phyloP scores from a whole-genome alignment of 2,888 invertebrate species.

The Tanypteryx hageni region DNA sequence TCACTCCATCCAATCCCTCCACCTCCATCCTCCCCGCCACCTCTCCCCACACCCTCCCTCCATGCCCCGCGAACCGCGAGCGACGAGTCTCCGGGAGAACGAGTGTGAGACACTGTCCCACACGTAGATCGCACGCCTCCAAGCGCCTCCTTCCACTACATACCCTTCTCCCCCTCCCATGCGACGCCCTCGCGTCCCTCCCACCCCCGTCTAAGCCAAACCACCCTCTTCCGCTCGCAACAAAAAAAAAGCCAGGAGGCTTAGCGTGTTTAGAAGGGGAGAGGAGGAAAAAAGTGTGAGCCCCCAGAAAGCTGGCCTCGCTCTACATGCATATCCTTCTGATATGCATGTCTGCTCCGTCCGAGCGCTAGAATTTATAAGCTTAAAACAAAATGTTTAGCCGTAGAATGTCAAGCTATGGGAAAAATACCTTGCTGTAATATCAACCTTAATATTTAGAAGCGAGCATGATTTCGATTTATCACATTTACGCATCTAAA shows the following conservation, averaged over 20 bases:
- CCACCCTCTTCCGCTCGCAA: conserved; percentile 52
- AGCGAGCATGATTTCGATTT: too few relatives aligned
- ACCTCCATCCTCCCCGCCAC: neutral
- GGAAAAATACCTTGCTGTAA: too few relatives aligned
- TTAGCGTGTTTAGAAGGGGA: neutral
- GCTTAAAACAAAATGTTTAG: too few relatives aligned
- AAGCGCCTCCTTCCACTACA: neutral
- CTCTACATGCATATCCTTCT: too few relatives aligned
- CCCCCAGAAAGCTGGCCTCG: too few relatives aligned
- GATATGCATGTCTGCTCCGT: too few relatives aligned
- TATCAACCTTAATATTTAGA: too few relatives aligned
- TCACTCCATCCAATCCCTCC: neutral
- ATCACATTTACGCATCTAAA: too few relatives aligned
- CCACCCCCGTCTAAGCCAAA: neutral
- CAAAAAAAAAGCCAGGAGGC: conserved; percentile 38
- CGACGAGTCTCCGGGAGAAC: neutral
- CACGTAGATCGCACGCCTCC: conserved; percentile 55
- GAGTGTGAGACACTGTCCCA: conserved; percentile 64
- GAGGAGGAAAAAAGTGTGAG: neutral
- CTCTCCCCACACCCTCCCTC: neutral
- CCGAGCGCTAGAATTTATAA: too few relatives aligned
- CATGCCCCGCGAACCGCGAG: conserved; percentile 30
- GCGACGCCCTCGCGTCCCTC: neutral
- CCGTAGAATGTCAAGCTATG: too few relatives aligned
- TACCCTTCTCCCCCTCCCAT: neutral